Evolutionary conservation across 2,113 vertebrate genomes (phyloP), one percentile per base, ranked within the genome.

Genomic region (Gasterosteus nipponicus): DNA sequence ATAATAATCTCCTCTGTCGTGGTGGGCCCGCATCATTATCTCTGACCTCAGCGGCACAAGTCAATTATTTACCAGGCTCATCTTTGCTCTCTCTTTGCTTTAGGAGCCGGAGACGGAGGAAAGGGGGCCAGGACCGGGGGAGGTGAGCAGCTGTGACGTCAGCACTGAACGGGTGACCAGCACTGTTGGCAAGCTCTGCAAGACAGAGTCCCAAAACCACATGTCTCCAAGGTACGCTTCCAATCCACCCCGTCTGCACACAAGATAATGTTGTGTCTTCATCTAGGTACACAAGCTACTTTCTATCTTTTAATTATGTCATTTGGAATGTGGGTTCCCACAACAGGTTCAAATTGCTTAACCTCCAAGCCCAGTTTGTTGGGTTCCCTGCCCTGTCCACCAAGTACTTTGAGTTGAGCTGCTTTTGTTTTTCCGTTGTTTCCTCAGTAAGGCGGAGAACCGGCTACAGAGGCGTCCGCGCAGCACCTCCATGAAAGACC

Each of bases 401-500:
- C 33, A 10, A 60, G 29, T 58, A 26, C 66, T 63, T 76, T 80
- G n/a, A 77, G 33, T 76, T 80, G n/a, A 77, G 33, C 38, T 56
- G 0, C 19, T 63, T 61, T 6, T 42, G 10, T 77, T 57, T 71
- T 77, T 38, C 35, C 15, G 0, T 72, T 6, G 44, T 39, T 16
- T 73, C 38, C 69, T 29, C 86, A 94, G 94, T 71, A 95, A 94
- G 89, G 73, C 84, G 77, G 93, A 94, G 78, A 92, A 89, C 90
- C 81, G 75, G 78, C 84, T 93, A 44, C 92, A 87, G 59, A 90
- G 93, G 42, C 89, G 92, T 66, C 86, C 92, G 16, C 93, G 93
- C 73, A 94, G 94, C 84, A 94, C 94, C 57, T 94, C 94, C 49
- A 93, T 95, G 93, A 95, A 95, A 85, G 94, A 95, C 88, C 77